Evolutionary conservation across 1,140 invertebrate species (phyloP).

Genomic region (Aphidius ervi): DNA sequence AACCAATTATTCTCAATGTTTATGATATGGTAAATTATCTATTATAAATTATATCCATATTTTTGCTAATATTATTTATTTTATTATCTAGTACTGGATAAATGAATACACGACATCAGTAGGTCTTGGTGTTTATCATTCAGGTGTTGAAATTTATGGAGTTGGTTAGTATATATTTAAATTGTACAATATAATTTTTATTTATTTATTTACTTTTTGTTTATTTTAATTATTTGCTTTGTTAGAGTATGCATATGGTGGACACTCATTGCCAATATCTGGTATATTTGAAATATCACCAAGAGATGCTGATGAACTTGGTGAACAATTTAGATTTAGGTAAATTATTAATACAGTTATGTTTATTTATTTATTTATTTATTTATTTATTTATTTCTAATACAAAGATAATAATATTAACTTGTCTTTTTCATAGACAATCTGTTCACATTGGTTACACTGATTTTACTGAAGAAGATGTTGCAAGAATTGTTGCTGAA

Average conservation of each 20-base stretch:
- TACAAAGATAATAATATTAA: background rate
- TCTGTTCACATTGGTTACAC: slow-evolving; percentile 95
- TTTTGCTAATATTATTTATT: slow-evolving; percentile 32
- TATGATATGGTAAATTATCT: slow-evolving; percentile 67
- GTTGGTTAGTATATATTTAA: slow-evolving; percentile 55
- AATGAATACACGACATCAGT: slow-evolving; percentile 95
- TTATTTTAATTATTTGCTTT: background rate
- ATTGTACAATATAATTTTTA: background rate
- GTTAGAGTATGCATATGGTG: slow-evolving; percentile 94
- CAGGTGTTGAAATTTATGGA: slow-evolving; percentile 95
- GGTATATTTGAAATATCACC: slow-evolving; percentile 95
- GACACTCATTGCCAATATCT: slow-evolving; percentile 85
- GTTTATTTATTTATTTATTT: slow-evolving; percentile 4
- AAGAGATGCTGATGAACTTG: slow-evolving; percentile 89
- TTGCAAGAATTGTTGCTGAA: slow-evolving; percentile 83
- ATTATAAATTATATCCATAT: slow-evolving; percentile 9
- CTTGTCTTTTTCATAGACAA: slow-evolving; percentile 64
- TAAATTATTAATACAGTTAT: slow-evolving; percentile 43
- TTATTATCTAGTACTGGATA: slow-evolving; percentile 76
- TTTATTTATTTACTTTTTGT: background rate
- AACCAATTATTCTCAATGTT: slow-evolving; percentile 86
- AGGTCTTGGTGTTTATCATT: slow-evolving; percentile 97
- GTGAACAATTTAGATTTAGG: slow-evolving; percentile 98
- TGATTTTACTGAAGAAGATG: slow-evolving; percentile 93
- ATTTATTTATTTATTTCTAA: no score